These are phyloP conservation scores for Nesometra sesokonis DNA, from an alignment of 35 echinoderm and acorn worm genomes.

Conservation along the genomic window DNA sequence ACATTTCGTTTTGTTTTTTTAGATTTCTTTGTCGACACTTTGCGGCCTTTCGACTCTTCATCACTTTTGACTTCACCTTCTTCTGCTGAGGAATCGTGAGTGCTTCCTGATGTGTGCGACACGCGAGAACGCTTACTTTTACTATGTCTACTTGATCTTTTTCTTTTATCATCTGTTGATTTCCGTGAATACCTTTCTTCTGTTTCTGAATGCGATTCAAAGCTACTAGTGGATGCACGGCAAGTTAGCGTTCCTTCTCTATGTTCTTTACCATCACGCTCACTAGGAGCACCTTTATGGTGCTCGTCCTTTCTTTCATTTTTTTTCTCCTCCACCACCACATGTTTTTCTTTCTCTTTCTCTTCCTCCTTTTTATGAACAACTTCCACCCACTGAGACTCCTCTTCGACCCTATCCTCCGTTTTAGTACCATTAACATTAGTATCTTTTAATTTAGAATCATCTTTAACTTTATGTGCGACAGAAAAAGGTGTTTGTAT, in stretches of 20 bases:
- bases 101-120: neutral
- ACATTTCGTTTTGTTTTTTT: slow-evolving; percentile 5
- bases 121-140: neutral
- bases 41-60: slow-evolving; percentile 4
- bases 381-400: slow-evolving; percentile 1
- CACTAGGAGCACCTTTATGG: neutral
- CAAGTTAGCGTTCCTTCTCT: neutral
- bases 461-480: neutral
- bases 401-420: neutral
- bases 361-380: neutral
- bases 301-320: neutral
- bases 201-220: neutral
- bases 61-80: slow-evolving; percentile 51
- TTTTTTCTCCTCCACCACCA: neutral
- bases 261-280: neutral
- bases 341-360: neutral
- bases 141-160: neutral
- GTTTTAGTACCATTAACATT: neutral
- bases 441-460: neutral
- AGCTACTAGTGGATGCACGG: neutral
- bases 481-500: neutral
- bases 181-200: neutral
- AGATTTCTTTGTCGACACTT: neutral
- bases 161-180: neutral
- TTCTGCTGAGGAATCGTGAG: slow-evolving; percentile 30